A percentile compares a stretch with the other conserved stretches of the same genome.
Evolutionary conservation across 2,888 invertebrate species (phyloP).

Genomic region (Leucoptera coffeella): DNA sequence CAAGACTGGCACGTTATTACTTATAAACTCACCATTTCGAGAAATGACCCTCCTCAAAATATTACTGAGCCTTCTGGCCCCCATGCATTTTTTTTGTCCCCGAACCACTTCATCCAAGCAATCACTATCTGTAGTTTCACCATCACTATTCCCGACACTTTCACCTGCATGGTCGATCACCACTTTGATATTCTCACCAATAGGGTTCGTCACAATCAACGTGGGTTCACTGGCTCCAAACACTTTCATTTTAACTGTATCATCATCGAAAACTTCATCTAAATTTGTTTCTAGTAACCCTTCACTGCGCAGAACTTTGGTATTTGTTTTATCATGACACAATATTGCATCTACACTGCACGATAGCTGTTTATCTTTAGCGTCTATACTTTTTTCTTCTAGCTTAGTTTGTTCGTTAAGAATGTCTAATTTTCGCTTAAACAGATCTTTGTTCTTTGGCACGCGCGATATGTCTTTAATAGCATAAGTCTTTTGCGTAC

Average conservation of each 20-base stretch:
- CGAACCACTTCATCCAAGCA: slow-evolving; percentile 32
- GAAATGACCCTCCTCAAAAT: slow-evolving; percentile 38
- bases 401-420: slow-evolving; percentile 14
- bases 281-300: slow-evolving; percentile 50
- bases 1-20: neutral
- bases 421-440: slow-evolving; percentile 13
- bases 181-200: neutral
- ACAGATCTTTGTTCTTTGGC: slow-evolving; percentile 10
- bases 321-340: slow-evolving; percentile 23
- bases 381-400: slow-evolving; percentile 23
- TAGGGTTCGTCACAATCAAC: slow-evolving; percentile 11
- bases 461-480: slow-evolving; percentile 16
- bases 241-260: slow-evolving; percentile 27
- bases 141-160: slow-evolving; percentile 18
- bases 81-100: slow-evolving; percentile 37
- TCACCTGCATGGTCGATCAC: neutral
- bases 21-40: slow-evolving; percentile 30
- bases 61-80: slow-evolving; percentile 38
- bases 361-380: no score
- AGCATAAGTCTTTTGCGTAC: slow-evolving; percentile 23
- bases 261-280: slow-evolving; percentile 40
- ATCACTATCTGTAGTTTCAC: slow-evolving; percentile 33
- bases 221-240: slow-evolving; percentile 39
- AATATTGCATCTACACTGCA: slow-evolving; percentile 36
- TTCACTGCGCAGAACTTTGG: slow-evolving; percentile 49